A percentile compares a stretch with the other conserved stretches of the same genome.
Evolutionary conservation across 2,888 invertebrate species (phyloP).

Genomic region (Acheta domesticus): DNA sequence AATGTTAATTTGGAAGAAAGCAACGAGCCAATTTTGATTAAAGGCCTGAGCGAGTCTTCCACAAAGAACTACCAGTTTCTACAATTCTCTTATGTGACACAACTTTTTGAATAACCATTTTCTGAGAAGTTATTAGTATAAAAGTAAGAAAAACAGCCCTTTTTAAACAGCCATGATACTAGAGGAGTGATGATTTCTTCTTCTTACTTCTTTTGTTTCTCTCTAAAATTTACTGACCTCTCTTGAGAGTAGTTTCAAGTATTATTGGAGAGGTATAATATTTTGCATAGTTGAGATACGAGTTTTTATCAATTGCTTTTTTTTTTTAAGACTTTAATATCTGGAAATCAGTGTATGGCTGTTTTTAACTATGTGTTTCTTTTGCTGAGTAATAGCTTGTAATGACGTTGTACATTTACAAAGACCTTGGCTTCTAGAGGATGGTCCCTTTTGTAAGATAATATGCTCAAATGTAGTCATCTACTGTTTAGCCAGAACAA

Average conservation of each 20-base stretch:
- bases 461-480: not conserved
- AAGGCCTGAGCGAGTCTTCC: not conserved
- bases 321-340: not conserved
- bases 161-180: not conserved
- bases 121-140: not conserved
- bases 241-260: not conserved
- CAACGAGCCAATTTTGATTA: not conserved
- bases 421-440: not conserved
- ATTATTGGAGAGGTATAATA: not conserved
- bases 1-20: not conserved
- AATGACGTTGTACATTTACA: not conserved
- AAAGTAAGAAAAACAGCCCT: not conserved
- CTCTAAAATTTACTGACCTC: not conserved
- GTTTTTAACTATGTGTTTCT: not conserved
- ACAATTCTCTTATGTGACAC: not conserved
- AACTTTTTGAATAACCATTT: not conserved
- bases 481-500: not conserved
- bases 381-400: not conserved
- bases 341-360: not conserved
- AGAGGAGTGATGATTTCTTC: not conserved
- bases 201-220: not conserved
- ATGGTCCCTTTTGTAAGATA: slow-evolving; percentile 9
- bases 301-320: not conserved
- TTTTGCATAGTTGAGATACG: not conserved
- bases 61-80: not conserved